Conservation (phyloP, 2,888 invertebrate species). For the Patella depressa region DNA sequence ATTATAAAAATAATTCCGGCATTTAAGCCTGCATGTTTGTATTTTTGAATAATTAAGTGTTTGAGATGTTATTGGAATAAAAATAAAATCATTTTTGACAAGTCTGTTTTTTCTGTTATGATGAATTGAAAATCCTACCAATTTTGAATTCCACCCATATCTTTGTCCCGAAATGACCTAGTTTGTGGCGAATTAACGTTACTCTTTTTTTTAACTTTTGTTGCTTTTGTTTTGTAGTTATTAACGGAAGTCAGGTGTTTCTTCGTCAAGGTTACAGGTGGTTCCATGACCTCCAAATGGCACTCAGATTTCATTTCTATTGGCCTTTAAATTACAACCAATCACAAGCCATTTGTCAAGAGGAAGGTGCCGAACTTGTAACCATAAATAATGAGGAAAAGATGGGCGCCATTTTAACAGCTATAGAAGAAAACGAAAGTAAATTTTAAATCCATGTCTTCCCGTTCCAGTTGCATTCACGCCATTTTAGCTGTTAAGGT, state of each 20-base stretch:
- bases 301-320: constrained; percentile 20
- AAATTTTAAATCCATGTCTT: not conserved
- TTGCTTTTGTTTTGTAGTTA: not conserved
- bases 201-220: too few relatives aligned
- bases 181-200: not conserved
- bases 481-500: too few relatives aligned
- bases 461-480: too few relatives aligned
- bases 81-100: too few relatives aligned
- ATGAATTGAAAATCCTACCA: too few relatives aligned
- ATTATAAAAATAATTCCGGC: too few relatives aligned
- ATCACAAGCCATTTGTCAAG: not conserved
- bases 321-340: constrained; percentile 6
- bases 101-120: too few relatives aligned
- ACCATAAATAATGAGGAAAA: constrained; percentile 15
- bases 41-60: too few relatives aligned
- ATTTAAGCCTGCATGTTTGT: too few relatives aligned
- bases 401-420: not conserved
- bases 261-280: constrained; percentile 15
- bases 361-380: constrained; percentile 14
- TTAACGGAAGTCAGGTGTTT: not conserved
- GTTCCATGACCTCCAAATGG: constrained; percentile 2
- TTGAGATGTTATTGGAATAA: too few relatives aligned
- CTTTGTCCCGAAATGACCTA: not conserved
- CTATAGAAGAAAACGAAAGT: not conserved
- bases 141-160: too few relatives aligned